Evolutionary conservation across 2,888 invertebrate genomes (phyloP), one percentile per base, ranked within the genome.

Genomic region (Luperina testacea): DNA sequence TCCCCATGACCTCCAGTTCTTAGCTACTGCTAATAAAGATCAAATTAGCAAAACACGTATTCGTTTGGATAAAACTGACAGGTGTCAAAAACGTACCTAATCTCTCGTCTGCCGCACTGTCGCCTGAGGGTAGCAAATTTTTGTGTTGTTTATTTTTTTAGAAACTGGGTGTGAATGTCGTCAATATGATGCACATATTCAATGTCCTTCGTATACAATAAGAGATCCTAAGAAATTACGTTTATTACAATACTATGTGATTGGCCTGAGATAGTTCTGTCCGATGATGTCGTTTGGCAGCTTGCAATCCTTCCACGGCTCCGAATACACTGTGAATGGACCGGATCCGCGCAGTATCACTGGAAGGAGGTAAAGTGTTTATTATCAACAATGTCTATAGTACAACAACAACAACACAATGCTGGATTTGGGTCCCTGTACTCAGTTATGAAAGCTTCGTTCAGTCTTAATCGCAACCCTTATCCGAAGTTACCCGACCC

Each of bases 271-370:
- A 81, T 95, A 94, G 78, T 93, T 94, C 74, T 95, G 94, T 53
- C 97, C 97, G 13, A 97, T 97, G 71, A 92, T 87, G 84, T 97
- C 97, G 1, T 91, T 92, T 0, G 97, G 97, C 20, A 96, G 84
- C 75, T 94, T 94, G 92, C 97, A 97, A 75, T 94, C 90, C 79
- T 96, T 96, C 96, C 96, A 96, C 3, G 92, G 93, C 9, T 85
- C 85, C 1, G 95, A 90, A 11, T 90, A 91, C 32, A 97, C 94
- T 27, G 90, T 92, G 85, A 96, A 96, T 0, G 97, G 97, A 0
- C 97, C 97, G 0, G 92, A 85, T 0, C 97, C 96, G 5, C 92
- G 85, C 20, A 97, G 86, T 3, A 93, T 91, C 73, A 96, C 97
- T 97, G 94, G 15, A 83, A 83, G 0, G 0, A 75, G 13, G 11